Evolutionary conservation across 2,797 vertebrate species (phyloP).

Genomic region (Thaleichthys pacificus): DNA sequence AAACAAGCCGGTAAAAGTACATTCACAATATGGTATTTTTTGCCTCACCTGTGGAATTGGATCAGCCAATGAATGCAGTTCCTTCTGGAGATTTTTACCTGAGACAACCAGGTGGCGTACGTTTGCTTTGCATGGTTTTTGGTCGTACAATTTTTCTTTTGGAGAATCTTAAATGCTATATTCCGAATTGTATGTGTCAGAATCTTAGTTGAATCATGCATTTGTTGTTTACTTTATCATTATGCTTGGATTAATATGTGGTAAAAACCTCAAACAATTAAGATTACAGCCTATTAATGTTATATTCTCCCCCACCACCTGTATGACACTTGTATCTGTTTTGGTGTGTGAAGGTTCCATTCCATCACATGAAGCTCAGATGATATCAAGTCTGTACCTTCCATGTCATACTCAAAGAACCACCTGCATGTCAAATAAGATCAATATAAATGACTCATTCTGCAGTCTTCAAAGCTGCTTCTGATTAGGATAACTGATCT

Average conservation of each 20-base stretch:
- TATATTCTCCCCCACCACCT: background rate
- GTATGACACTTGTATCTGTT: background rate
- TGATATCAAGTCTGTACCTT: background rate
- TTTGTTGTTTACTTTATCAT: background rate
- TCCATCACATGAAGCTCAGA: constrained; percentile 1
- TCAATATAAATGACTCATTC: background rate
- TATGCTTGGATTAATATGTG: background rate
- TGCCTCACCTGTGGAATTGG: constrained; percentile 45
- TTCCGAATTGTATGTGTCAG: background rate
- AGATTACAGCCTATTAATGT: background rate
- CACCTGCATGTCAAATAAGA: background rate
- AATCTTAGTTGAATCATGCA: background rate
- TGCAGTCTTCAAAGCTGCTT: background rate
- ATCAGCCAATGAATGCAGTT: constrained; percentile 30
- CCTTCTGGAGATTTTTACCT: constrained; percentile 52
- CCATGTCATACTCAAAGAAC: background rate
- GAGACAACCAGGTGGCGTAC: constrained; percentile 77
- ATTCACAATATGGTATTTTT: background rate
- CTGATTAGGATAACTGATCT: background rate
- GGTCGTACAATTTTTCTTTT: background rate
- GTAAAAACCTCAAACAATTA: background rate
- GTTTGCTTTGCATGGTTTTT: constrained; percentile 55
- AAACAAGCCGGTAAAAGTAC: background rate
- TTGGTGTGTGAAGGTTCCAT: background rate
- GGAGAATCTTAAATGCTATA: background rate